Conservation (phyloP, 2,113 vertebrate genomes). For the Trinectes maculatus region DNA sequence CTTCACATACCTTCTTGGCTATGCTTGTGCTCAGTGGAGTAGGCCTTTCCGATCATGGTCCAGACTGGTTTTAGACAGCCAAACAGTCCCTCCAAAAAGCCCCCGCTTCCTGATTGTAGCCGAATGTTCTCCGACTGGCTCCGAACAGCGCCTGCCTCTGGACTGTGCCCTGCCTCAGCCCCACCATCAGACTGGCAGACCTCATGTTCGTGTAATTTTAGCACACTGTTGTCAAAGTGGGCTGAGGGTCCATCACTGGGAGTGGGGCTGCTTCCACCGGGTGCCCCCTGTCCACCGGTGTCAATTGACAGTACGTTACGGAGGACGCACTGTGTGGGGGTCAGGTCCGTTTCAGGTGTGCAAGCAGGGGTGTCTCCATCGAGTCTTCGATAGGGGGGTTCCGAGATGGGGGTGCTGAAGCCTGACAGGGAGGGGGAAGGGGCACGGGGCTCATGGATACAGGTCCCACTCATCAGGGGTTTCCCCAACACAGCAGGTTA, state of each 20-base stretch:
- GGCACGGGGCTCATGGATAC: slow-evolving; percentile 92
- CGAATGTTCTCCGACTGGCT: slow-evolving; percentile 81
- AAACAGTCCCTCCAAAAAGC: slow-evolving; percentile 94
- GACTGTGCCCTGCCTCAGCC: slow-evolving; percentile 75
- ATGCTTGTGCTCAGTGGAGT: slow-evolving; percentile 94
- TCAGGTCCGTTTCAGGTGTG: slow-evolving; percentile 92
- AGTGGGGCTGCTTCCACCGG: slow-evolving; percentile 82
- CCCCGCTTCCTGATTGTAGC: slow-evolving; percentile 87
- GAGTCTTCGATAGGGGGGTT: slow-evolving; percentile 87
- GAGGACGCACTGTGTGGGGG: slow-evolving; percentile 94
- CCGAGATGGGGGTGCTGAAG: slow-evolving; percentile 88
- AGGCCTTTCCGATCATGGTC: slow-evolving; percentile 97
- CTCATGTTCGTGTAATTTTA: slow-evolving; percentile 91
- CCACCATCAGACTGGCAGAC: slow-evolving; percentile 78
- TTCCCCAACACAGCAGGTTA: slow-evolving; percentile 75
- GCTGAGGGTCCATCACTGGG: slow-evolving; percentile 86
- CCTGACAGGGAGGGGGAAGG: slow-evolving; percentile 93
- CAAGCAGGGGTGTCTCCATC: slow-evolving; percentile 90
- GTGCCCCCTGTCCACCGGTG: slow-evolving; percentile 75
- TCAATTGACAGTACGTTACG: slow-evolving; percentile 90
- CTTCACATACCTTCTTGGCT: slow-evolving; percentile 87
- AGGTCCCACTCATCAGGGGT: slow-evolving; percentile 85
- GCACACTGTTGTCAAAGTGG: slow-evolving; percentile 91
- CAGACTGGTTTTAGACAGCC: slow-evolving; percentile 94
- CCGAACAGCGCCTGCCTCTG: slow-evolving; percentile 77